These are phyloP conservation scores for Chelonoidis abingdonii DNA, from an alignment of 2,113 vertebrate species.

Conservation along the genomic window DNA sequence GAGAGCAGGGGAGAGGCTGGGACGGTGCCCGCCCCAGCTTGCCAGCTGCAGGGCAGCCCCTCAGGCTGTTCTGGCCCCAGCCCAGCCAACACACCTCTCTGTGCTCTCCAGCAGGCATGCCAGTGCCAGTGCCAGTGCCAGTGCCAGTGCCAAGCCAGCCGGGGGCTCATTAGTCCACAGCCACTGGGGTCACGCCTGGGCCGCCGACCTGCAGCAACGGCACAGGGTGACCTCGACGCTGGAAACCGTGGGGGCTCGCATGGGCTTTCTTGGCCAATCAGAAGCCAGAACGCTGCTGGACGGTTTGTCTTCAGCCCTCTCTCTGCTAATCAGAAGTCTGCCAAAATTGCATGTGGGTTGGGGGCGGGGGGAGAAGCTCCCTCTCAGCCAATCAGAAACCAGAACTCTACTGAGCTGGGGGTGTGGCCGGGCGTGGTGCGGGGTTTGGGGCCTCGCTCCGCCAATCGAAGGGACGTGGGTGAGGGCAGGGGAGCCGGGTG, in stretches of 20 bases:
- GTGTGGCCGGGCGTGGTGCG: background rate
- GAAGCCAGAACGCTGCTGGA: fast-evolving
- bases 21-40: background rate
- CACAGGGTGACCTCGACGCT: background rate
- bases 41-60: background rate
- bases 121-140: background rate
- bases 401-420: background rate
- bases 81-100: background rate
- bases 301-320: fast-evolving
- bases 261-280: background rate
- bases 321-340: background rate
- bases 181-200: background rate
- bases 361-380: too few relatives aligned
- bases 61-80: too few relatives aligned
- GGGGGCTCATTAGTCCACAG: background rate
- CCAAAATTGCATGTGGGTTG: too few relatives aligned
- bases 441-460: background rate
- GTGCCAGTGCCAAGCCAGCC: background rate
- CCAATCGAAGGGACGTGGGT: background rate
- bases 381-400: background rate
- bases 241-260: background rate
- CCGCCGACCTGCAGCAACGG: background rate
- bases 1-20: background rate
- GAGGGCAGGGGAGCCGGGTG: fast-evolving
- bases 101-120: background rate